Evolutionary conservation across 1,140 invertebrate species (phyloP), one percentile per base, ranked within the genome.

Genomic region (Papilio dardanus): DNA sequence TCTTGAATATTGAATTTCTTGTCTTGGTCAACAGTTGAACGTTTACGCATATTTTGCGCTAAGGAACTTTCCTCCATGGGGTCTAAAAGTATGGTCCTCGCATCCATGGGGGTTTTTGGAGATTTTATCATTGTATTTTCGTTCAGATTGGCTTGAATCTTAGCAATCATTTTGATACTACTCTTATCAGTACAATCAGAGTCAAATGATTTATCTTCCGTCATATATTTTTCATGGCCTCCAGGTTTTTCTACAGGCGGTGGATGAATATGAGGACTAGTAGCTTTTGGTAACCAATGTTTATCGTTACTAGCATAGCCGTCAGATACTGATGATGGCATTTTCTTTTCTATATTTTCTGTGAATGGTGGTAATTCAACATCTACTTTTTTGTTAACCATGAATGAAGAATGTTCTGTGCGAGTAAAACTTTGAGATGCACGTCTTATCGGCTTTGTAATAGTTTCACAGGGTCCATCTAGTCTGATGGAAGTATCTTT

Each of bases 1-100:
- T 93, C 91, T 83, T 91, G 91, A 66, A 81, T 83, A 77, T 88
- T 88, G 77, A 87, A 92, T 82, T 92, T 95, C 94, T 83, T 96
- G 92, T 79, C 96, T 75, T 86, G 84, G 50, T 86, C 84, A 35
- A 83, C 40, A 54, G 83, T 79, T 40, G 83, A 83, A 40, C 80
- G 87, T 62, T 90, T 92, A 68, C 81, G 78, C 54, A 81, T 83
- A 77, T 85, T 91, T 79, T 87, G 78, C 2, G 86, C 62, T 40
- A 86, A 79, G 14, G 90, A 75, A 75, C 86, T 88, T 24, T 93
- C 89, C 74, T 93, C 91, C 21, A 92, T 87, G 4, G 85, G 58
- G 54, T 92, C 89, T 71, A 91, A 81, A 31, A 75, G 81, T 40
- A 85, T 81, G 33, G 89, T 90, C 81, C 92, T 87, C 35, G 88